phyloP scores from a whole-genome alignment of 2,113 vertebrate species.

The Taurulus bubalis region DNA sequence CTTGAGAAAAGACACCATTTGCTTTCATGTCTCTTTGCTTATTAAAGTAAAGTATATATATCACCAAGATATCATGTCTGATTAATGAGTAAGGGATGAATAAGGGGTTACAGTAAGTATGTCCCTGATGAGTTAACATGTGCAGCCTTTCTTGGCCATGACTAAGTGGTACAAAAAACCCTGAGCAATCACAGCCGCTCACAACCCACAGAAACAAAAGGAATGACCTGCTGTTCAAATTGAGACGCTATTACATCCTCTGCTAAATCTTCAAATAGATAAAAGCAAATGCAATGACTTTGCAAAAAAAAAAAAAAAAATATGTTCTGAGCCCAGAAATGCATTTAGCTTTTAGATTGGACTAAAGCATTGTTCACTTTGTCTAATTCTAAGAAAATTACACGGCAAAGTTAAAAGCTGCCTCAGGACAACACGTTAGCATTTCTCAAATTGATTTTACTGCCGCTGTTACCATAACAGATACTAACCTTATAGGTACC shows the following conservation, averaged over 20 bases:
- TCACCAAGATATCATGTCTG: conserved; percentile 8
- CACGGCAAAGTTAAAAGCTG: conserved; percentile 27
- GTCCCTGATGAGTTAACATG: conserved; percentile 13
- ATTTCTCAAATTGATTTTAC: conserved; percentile 38
- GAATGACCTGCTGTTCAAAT: conserved; percentile 51
- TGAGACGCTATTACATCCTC: conserved; percentile 36
- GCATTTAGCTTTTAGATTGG: conserved; percentile 30
- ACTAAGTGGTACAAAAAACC: conserved; percentile 15
- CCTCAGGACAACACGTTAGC: conserved; percentile 27
- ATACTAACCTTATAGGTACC: conserved; percentile 96
- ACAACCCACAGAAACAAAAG: conserved; percentile 23
- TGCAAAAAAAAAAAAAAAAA: conserved; percentile 14
- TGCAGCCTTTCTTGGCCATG: background rate
- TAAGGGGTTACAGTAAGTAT: background rate
- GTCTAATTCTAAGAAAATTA: conserved; percentile 27
- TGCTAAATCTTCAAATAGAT: conserved; percentile 32
- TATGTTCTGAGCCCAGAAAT: conserved; percentile 31
- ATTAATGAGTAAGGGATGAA: conserved; percentile 4
- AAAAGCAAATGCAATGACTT: conserved; percentile 32
- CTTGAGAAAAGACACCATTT: background rate
- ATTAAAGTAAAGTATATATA: background rate
- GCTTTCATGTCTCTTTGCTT: background rate
- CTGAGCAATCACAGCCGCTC: conserved; percentile 26
- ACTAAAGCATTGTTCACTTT: conserved; percentile 30
- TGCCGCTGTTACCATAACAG: conserved; percentile 13